Evolutionary conservation across 2,113 vertebrate species (phyloP).

Genomic region (Entosphenus tridentatus): DNA sequence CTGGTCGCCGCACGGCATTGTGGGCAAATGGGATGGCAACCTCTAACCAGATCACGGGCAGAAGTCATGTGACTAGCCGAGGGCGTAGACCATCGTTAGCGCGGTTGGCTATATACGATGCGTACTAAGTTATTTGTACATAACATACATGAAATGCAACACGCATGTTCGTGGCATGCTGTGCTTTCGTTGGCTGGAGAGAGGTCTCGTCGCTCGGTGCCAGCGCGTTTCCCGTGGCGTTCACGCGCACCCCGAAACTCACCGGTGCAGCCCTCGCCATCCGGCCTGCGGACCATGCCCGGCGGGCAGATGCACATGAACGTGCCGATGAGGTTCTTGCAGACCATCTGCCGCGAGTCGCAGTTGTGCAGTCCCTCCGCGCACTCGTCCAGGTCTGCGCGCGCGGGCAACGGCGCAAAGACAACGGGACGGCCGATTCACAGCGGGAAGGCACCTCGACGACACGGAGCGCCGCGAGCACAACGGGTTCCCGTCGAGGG

Average conservation of each 20-base stretch:
- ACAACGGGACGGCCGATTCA: not conserved
- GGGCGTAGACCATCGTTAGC: too few relatives aligned
- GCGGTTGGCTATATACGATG: too few relatives aligned
- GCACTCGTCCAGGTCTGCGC: constrained; percentile 43
- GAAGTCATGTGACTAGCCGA: too few relatives aligned
- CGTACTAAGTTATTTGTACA: too few relatives aligned
- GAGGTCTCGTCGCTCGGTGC: constrained; percentile 26
- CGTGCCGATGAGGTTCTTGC: constrained; percentile 54
- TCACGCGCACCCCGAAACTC: constrained; percentile 55
- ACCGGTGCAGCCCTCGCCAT: constrained; percentile 46
- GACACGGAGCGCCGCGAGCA: not conserved
- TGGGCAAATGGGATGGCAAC: too few relatives aligned
- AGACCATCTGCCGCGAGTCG: constrained; percentile 42
- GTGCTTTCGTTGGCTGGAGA: too few relatives aligned
- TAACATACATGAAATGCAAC: too few relatives aligned
- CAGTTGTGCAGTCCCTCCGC: constrained; percentile 39
- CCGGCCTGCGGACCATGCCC: constrained; percentile 32
- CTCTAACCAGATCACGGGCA: too few relatives aligned
- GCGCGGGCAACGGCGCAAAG: not conserved
- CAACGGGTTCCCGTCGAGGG: too few relatives aligned
- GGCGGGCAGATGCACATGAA: constrained; percentile 52
- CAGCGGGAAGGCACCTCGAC: not conserved
- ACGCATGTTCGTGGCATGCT: too few relatives aligned
- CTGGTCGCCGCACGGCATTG: too few relatives aligned
- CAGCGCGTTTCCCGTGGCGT: constrained; percentile 42